Evolutionary conservation across 2,888 invertebrate genomes (phyloP), one percentile per base, ranked within the genome.

Genomic region (Esperia sulphurella): DNA sequence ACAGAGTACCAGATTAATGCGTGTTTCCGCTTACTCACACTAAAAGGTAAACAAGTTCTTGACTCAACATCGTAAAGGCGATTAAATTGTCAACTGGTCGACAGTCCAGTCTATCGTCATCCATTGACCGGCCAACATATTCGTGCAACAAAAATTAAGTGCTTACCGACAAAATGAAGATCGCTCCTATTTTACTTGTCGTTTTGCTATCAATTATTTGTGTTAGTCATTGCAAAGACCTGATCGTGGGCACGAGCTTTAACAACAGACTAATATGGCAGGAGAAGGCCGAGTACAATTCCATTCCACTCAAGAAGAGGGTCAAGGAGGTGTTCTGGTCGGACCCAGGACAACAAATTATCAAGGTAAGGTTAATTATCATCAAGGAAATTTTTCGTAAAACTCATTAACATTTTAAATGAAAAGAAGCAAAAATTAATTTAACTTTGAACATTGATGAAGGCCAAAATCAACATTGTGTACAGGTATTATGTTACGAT

Each of bases 291-390:
- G 88, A 86, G 48, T 88, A 86, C 61, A 84, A 75, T 60, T 65
- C 84, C 4, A 82, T 88, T 51, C 89, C 86, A 3, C 63, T 88
- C 5, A 88, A 87, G 63, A 89, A 89, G 57, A 74, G 88, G 54
- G 86, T 86, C 47, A 89, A 89, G 58, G 88, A 89, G 61, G 79
- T 80, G 13, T 89, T 89, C 64, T 89, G 53, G 53, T 79, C 81
- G 1, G 88, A 89, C 54, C 79, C 88, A 1, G 85, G 82, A 41
- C 87, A 89, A 48, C 87, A 87, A 67, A 74, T 80, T 49, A 86
- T 89, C 47, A 89, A 86, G 87, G 88, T 88, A 72, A 59, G 39
- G 37, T 8, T 31, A 14, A 28, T 42, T 30, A 38, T 30, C 13
- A 29, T 29, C 37, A 43, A 41, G 28, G 12, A 21, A 38, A n/a